Percentiles rank a stretch among this genome's conserved stretches.
These are phyloP conservation scores for Iguana delicatissima DNA, from an alignment of 2,797 vertebrate species.

Conservation along the genomic window DNA sequence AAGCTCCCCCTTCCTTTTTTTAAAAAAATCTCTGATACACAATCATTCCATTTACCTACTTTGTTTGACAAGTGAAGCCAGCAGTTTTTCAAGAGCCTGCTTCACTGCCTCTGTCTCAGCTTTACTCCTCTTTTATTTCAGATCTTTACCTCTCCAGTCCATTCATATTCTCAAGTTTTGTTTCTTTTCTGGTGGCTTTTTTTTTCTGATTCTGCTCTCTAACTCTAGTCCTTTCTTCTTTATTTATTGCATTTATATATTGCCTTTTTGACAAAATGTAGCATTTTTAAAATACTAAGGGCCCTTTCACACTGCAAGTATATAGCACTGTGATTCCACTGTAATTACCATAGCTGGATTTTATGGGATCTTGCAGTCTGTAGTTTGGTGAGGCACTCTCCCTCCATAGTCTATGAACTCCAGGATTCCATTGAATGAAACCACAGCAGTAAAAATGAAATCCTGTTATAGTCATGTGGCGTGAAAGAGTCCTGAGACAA, in stretches of 20 bases:
- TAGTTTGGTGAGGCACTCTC: no score
- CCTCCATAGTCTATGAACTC: no score
- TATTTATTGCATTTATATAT: neutral
- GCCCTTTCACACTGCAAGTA: no score
- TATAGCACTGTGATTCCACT: no score
- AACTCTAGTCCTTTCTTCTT: neutral
- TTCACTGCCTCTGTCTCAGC: neutral
- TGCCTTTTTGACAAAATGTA: neutral
- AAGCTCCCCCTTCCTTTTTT: neutral
- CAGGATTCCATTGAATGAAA: no score
- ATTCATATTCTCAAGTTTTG: neutral
- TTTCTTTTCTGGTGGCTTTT: neutral
- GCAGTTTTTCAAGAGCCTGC: no score
- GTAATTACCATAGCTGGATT: no score
- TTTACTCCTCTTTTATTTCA: neutral
- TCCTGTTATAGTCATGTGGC: no score
- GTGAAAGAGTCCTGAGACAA: no score
- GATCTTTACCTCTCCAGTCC: neutral
- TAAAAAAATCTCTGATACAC: neutral
- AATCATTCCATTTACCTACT: neutral
- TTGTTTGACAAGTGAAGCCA: no score
- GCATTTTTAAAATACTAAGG: neutral
- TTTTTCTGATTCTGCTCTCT: neutral
- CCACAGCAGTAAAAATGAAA: no score
- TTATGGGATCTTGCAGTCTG: no score